Evolutionary conservation across 2,113 vertebrate genomes (phyloP).

Genomic region (Thryonomys swinderianus): DNA sequence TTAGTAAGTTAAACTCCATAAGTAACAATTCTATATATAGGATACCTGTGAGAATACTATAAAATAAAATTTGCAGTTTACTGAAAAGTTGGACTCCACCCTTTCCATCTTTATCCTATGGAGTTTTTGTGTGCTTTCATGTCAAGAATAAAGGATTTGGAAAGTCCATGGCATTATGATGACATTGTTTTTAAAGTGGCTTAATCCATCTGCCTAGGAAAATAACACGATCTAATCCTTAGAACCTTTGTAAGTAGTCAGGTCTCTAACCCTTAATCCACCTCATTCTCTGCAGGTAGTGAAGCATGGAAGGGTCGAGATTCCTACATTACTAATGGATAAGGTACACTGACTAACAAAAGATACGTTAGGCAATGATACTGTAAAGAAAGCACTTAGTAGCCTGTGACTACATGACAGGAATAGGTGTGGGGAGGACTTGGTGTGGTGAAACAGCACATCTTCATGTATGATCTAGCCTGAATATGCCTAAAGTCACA

Average conservation of each 20-base stretch:
- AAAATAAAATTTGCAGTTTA: neutral
- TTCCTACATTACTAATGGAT: slow-evolving; percentile 46
- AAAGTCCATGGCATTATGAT: slow-evolving; percentile 65
- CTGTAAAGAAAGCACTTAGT: slow-evolving; percentile 15
- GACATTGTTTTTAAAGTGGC: slow-evolving; percentile 65
- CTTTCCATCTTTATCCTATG: slow-evolving; percentile 38
- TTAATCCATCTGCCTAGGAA: slow-evolving; percentile 67
- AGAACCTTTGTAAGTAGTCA: slow-evolving; percentile 64
- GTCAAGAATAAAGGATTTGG: slow-evolving; percentile 64
- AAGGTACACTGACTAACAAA: slow-evolving; percentile 67
- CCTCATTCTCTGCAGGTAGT: slow-evolving; percentile 69
- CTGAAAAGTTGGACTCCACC: neutral
- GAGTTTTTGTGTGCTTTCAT: slow-evolving; percentile 61
- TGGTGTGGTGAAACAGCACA: neutral
- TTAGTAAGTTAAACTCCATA: neutral
- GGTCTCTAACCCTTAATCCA: slow-evolving; percentile 73
- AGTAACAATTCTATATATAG: neutral
- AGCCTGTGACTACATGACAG: slow-evolving; percentile 12
- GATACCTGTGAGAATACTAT: neutral
- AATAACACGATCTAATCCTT: slow-evolving; percentile 76
- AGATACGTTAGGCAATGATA: slow-evolving; percentile 49
- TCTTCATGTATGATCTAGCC: neutral
- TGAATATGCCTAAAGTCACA: slow-evolving; percentile 24
- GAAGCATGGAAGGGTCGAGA: slow-evolving; percentile 64
- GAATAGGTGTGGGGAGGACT: neutral